Evolutionary conservation across 2,113 vertebrate genomes (phyloP).

Genomic region (Tetraodon nigroviridis): DNA sequence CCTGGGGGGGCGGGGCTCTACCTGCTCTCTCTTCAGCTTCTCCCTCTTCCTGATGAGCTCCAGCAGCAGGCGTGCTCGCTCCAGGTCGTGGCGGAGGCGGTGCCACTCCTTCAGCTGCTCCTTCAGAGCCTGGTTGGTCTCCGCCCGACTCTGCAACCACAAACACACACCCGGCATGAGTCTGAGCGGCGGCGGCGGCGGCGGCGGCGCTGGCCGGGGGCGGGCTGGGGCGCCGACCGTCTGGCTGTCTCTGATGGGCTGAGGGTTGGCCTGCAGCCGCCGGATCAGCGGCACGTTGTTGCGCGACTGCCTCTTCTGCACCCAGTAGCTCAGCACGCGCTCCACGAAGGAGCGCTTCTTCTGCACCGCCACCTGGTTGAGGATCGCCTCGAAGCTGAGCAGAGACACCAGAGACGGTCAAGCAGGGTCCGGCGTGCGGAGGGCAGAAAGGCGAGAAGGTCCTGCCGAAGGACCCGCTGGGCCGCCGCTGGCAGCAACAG

Average conservation of each 20-base stretch:
- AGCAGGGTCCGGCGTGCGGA: too few species aligned
- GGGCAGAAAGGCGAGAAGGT: too few species aligned
- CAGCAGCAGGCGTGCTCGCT: constrained; percentile 87
- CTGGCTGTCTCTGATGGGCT: constrained; percentile 79
- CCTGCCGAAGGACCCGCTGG: too few species aligned
- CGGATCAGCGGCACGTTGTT: constrained; percentile 92
- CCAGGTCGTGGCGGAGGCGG: constrained; percentile 93
- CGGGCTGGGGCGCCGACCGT: constrained; percentile 67
- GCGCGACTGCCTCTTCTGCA: constrained; percentile 91
- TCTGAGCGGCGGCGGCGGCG: neutral
- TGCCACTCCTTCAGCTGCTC: constrained; percentile 98
- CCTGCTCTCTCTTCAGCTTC: constrained; percentile 97
- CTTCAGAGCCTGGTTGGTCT: constrained; percentile 84
- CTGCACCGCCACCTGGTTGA: constrained; percentile 94
- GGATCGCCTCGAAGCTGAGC: constrained; percentile 92
- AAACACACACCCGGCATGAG: neutral
- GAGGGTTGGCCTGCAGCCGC: constrained; percentile 89
- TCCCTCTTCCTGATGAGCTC: constrained; percentile 98
- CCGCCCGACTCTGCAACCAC: constrained; percentile 73
- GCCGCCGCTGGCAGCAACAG: too few species aligned
- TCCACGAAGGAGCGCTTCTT: constrained; percentile 93
- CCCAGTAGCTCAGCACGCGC: constrained; percentile 93
- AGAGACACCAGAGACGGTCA: constrained; percentile 34
- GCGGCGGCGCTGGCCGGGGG: neutral
- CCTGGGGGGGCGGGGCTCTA: too few species aligned